Evolutionary conservation across 2,113 vertebrate species (phyloP), one percentile per base, ranked within the genome.

Genomic region (Gallinago paraguaiae): DNA sequence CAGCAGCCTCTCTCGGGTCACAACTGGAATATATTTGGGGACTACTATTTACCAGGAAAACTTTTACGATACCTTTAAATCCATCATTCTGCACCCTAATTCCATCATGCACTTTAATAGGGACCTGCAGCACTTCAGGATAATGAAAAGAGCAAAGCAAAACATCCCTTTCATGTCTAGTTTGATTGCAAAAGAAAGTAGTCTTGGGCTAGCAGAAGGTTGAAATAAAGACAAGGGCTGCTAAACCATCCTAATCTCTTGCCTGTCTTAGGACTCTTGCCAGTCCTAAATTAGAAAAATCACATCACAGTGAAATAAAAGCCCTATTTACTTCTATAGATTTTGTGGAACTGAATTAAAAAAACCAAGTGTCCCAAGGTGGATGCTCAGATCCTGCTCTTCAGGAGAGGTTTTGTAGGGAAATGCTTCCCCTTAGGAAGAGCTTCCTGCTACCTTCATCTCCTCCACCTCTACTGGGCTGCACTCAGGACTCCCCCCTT

Each of bases 11-110:
- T 90, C 56, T 63, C 17, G 6, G 50, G n/a, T 70, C 82, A 88
- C 83, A 96, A 90, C 88, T 93, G 80, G 83, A 91, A 91, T 74
- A 68, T 86, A 86, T 93, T 61, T 90, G 80, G 60, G 67, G 51
- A 48, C 82, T 74, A 24, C 64, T 80, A 24, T 71, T 92, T 92
- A 86, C 31, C 77, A 81, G 72, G 75, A 75, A 65, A 80, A 84
- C 48, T 87, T 93, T 95, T 91, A 89, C 31, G 86, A 72, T 82
- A 78, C 69, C 60, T 90, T 91, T 86, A 88, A 92, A 94, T 83
- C 77, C 80, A 81, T 90, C 75, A 74, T 83, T 83, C 74, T 84
- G 41, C 48, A 65, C 77, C 81, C 53, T 68, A 39, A 65, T 84
- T 89, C 81, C 61, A 37, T 82, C 77, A 2, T 65, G 78, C 79